Conservation (phyloP, 2,797 vertebrate genomes). For the Chelidonichthys spinosus region DNA sequence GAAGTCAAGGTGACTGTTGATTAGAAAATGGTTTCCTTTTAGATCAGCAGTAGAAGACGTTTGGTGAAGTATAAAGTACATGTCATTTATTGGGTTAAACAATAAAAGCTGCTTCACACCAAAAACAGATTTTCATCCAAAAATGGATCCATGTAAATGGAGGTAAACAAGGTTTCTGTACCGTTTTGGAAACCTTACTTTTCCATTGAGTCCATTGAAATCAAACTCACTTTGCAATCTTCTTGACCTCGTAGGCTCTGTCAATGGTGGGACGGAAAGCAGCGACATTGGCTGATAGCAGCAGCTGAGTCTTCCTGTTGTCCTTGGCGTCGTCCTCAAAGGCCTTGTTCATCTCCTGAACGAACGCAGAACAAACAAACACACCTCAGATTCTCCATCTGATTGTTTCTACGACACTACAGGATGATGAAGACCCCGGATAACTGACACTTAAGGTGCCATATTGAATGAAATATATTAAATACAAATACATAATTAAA, state of each 20-base stretch:
- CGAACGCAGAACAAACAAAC: neutral
- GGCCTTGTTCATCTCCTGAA: conserved; percentile 79
- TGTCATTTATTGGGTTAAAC: neutral
- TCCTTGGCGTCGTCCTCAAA: conserved; percentile 78
- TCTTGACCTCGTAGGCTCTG: conserved; percentile 79
- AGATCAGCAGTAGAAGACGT: neutral
- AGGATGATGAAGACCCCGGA: neutral
- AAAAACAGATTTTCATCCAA: too few species aligned
- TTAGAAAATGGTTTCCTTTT: neutral
- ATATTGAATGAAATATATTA: too few species aligned
- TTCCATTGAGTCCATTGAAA: neutral
- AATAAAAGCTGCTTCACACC: too few species aligned
- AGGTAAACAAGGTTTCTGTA: too few species aligned
- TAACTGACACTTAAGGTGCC: too few species aligned
- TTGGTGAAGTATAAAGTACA: neutral
- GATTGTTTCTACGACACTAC: neutral
- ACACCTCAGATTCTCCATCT: neutral
- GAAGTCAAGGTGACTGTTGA: conserved; percentile 82
- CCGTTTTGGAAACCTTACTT: neutral
- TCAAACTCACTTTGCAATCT: conserved; percentile 79
- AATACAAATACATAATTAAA: too few species aligned
- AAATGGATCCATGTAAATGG: too few species aligned
- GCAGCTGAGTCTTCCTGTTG: conserved; percentile 69
- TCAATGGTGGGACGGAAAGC: conserved; percentile 49
- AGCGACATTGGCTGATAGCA: conserved; percentile 81